Evolutionary conservation across 2,888 invertebrate genomes (phyloP).

Genomic region (Rhingia campestris): DNA sequence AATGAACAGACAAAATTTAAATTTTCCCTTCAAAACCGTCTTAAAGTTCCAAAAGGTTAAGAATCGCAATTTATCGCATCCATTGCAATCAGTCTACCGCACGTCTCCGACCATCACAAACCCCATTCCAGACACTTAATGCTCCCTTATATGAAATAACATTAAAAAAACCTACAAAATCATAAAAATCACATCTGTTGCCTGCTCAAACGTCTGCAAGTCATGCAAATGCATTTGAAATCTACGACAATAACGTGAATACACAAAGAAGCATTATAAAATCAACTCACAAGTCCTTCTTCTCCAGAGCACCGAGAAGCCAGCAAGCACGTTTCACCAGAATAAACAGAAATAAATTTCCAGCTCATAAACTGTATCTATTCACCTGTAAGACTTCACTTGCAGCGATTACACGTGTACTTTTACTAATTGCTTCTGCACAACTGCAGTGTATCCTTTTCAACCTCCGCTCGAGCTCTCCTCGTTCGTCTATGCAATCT

Average conservation of each 20-base stretch:
- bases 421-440: constrained; percentile 57
- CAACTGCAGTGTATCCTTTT: constrained; percentile 39
- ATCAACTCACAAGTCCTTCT: not conserved
- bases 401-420: constrained; percentile 69
- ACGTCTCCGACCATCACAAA: no score
- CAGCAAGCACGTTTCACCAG: constrained; percentile 4
- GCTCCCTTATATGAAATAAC: no score
- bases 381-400: constrained; percentile 58
- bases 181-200: no score
- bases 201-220: not conserved
- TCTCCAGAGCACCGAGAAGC: not conserved
- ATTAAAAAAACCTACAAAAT: no score
- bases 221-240: not conserved
- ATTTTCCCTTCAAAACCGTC: no score
- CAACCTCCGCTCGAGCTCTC: constrained; percentile 6
- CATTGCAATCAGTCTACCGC: no score
- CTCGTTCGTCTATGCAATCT: constrained; percentile 5
- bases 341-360: constrained; percentile 5
- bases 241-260: not conserved
- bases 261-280: not conserved
- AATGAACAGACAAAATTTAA: no score
- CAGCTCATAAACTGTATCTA: constrained; percentile 49
- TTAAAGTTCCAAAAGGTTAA: no score
- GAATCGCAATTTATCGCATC: no score
- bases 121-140: no score